phyloP scores from a whole-genome alignment of 2,113 vertebrate genomes.

The Lagopus leucura region DNA sequence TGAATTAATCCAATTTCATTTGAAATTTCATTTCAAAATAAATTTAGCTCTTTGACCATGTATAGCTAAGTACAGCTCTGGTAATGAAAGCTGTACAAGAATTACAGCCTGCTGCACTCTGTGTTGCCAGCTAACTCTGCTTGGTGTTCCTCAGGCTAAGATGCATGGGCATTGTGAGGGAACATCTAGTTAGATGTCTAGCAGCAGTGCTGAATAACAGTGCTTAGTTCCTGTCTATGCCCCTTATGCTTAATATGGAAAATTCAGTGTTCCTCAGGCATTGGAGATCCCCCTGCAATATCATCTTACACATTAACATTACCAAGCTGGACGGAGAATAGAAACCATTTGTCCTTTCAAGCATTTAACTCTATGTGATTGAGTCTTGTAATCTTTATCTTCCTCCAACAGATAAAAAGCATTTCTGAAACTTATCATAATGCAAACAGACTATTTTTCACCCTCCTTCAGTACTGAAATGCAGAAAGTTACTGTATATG shows the following conservation, averaged over 20 bases:
- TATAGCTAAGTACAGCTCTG: not conserved
- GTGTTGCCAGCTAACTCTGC: not conserved
- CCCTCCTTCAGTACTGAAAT: not conserved
- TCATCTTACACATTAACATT: not conserved
- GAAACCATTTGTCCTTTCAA: not conserved
- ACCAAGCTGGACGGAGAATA: not conserved
- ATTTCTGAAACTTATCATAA: not conserved
- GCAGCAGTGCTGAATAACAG: not conserved
- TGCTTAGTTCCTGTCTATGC: not conserved
- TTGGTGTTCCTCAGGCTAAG: not conserved
- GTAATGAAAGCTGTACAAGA: not conserved
- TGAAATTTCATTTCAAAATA: not conserved
- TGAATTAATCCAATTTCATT: not conserved
- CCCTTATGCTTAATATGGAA: not conserved
- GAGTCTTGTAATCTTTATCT: not conserved
- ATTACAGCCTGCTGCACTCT: not conserved
- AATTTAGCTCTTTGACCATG: not conserved
- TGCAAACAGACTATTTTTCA: not conserved
- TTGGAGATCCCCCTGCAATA: not conserved
- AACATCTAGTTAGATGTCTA: not conserved
- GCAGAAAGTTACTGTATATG: not conserved
- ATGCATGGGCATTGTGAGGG: not conserved
- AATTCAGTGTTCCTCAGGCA: not conserved
- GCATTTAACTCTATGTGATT: not conserved
- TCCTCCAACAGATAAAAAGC: not conserved